A percentile compares a stretch with the other conserved stretches of the same genome.
Conservation (phyloP, 1,140 invertebrate species). For the Ceratosolen solmsi region DNA sequence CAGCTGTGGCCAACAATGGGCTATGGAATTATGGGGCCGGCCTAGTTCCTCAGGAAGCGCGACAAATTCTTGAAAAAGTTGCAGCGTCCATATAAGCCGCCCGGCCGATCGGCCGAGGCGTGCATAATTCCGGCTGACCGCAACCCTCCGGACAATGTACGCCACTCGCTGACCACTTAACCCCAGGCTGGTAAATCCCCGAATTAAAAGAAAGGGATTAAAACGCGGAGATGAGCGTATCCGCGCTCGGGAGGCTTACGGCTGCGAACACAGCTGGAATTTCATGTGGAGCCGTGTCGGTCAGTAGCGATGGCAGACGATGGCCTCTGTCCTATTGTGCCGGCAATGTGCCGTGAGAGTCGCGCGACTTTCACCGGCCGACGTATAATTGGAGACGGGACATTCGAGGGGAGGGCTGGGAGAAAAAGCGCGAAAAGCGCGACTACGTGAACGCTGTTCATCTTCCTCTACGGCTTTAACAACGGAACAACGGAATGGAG, state of each 20-base stretch:
- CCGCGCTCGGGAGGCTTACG: not conserved
- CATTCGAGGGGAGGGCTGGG: not conserved
- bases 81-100: not conserved
- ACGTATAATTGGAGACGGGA: slow-evolving; percentile 6
- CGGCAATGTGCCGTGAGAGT: slow-evolving; percentile 40
- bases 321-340: not conserved
- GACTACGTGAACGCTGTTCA: slow-evolving; percentile 21
- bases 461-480: not conserved
- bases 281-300: slow-evolving; percentile 9
- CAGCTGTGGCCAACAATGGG: too few species aligned
- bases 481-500: too few species aligned
- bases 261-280: slow-evolving; percentile 14
- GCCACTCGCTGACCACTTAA: slow-evolving; percentile 19
- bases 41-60: too few species aligned
- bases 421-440: slow-evolving; percentile 11
- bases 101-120: not conserved
- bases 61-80: slow-evolving; percentile 25
- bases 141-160: slow-evolving; percentile 8
- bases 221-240: too few species aligned
- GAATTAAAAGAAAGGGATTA: slow-evolving; percentile 21
- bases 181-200: not conserved
- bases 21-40: too few species aligned
- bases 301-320: not conserved
- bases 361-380: not conserved
- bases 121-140: slow-evolving; percentile 42